Evolutionary conservation across 2,888 invertebrate species (phyloP), one percentile per base, ranked within the genome.

Genomic region (Hydropsyche betteni): DNA sequence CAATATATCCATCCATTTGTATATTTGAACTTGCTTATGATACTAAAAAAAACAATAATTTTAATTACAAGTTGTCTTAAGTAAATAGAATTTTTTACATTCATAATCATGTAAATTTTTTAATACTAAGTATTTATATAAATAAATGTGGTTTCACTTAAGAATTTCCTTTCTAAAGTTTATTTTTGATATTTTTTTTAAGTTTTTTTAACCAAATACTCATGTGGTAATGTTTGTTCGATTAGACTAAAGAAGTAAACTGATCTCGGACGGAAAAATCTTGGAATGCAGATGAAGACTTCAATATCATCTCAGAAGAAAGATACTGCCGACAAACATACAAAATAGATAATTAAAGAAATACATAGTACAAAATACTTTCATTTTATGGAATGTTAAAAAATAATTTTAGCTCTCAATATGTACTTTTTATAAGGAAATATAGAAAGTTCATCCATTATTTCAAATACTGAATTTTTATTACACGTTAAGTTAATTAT

Each of bases 31-130:
- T 44, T 69, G 44, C 12, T 38, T 69, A 33, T 24, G 44, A 50
- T 69, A 64, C 33, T 50, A 44, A 16, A 69, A 69, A 24, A 24
- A 38, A 68, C 24, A 68, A n/a, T 50, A 69, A 50, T 14, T 50
- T 51, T 69, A 14, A 50, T 24, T 50, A 50, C 14, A 38, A 34
- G 16, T 33, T 34, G 69, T 69, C 36, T n/a, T 69, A 69, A 69
- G 14, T 52, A 38, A 44, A 61, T 38, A 58, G 51, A 36, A 38
- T 72, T 72, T 64, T 72, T 72, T 72, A 72, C 72, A 72, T 72
- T 72, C 72, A 61, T 72, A 72, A 12, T 61, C 10, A 70, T 70
- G 70, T 70, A 70, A 70, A 70, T 51, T 53, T 70, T 10, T 53
- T 51, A 52, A 38, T 24, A 70, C 33, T 70, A 70, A 72, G 72